Percentiles rank a stretch among this genome's conserved stretches.
phyloP scores from a whole-genome alignment of 2,113 vertebrate species.

The Poeciliopsis turrubarensis region DNA sequence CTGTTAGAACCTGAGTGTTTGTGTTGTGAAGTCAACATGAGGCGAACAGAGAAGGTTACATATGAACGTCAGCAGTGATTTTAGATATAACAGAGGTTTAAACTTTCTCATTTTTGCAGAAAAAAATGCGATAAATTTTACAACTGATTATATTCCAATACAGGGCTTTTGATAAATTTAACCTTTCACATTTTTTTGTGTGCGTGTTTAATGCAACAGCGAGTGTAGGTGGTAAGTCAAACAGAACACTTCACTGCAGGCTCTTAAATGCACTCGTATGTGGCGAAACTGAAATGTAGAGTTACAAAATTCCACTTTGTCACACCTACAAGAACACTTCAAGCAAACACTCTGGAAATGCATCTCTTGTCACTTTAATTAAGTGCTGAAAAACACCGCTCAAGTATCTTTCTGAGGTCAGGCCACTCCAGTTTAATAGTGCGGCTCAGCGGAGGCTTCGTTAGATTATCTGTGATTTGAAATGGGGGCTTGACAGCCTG shows the following conservation, averaged over 20 bases:
- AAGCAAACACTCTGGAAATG: constrained; percentile 40
- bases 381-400: constrained; percentile 54
- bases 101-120: constrained; percentile 7
- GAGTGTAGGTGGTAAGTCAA: not conserved
- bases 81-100: no score
- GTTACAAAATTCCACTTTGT: not conserved
- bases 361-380: constrained; percentile 51
- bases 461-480: constrained; percentile 58
- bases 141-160: not conserved
- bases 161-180: no score
- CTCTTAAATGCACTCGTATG: not conserved
- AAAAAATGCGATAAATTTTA: not conserved
- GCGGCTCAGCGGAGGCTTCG: constrained; percentile 35
- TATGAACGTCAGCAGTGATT: no score
- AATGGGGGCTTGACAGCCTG: constrained; percentile 38
- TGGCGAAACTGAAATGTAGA: not conserved
- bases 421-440: constrained; percentile 39
- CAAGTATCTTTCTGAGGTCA: constrained; percentile 48
- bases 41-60: no score
- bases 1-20: no score
- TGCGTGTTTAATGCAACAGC: not conserved
- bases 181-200: not conserved
- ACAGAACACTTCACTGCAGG: not conserved
- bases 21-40: no score
- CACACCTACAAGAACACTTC: constrained; percentile 53